Percentiles rank a stretch among this genome's conserved stretches.
These are phyloP conservation scores for Sanderia malayensis DNA, from an alignment of 30 jellyfish, hydroid and myxozoan species.

Conservation along the genomic window DNA sequence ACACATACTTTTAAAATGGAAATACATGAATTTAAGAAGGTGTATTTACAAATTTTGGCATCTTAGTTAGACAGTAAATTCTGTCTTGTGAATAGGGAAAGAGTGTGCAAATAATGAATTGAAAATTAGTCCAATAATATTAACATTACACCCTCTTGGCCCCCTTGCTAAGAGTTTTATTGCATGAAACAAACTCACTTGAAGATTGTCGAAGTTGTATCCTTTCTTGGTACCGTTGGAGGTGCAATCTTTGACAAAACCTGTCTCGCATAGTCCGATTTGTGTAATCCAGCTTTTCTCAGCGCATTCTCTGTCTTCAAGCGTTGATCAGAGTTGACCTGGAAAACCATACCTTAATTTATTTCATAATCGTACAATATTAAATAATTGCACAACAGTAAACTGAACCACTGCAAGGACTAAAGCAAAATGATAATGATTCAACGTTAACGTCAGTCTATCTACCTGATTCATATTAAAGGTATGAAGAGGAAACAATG, in stretches of 20 bases:
- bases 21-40: too few relatives aligned
- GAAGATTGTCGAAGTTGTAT: conserved; percentile 59
- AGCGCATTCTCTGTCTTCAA: conserved; percentile 71
- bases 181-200: conserved; percentile 31
- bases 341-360: not conserved
- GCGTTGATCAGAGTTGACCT: conserved; percentile 67
- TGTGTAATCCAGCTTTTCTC: conserved; percentile 76
- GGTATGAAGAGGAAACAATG: conserved; percentile 64
- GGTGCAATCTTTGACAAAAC: conserved; percentile 68
- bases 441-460: too few relatives aligned
- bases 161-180: too few relatives aligned
- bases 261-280: conserved; percentile 71
- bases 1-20: too few relatives aligned
- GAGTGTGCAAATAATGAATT: too few relatives aligned
- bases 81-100: too few relatives aligned
- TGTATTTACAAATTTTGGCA: too few relatives aligned
- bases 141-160: too few relatives aligned
- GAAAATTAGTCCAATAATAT: too few relatives aligned
- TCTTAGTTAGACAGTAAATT: too few relatives aligned
- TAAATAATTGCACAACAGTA: not conserved
- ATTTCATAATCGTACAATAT: not conserved
- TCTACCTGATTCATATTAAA: conserved; percentile 75
- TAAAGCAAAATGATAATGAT: too few relatives aligned
- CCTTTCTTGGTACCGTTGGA: conserved; percentile 85
- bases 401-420: too few relatives aligned